phyloP scores from a whole-genome alignment of 2,797 vertebrate genomes.

The Dendrocincla fuliginosa region DNA sequence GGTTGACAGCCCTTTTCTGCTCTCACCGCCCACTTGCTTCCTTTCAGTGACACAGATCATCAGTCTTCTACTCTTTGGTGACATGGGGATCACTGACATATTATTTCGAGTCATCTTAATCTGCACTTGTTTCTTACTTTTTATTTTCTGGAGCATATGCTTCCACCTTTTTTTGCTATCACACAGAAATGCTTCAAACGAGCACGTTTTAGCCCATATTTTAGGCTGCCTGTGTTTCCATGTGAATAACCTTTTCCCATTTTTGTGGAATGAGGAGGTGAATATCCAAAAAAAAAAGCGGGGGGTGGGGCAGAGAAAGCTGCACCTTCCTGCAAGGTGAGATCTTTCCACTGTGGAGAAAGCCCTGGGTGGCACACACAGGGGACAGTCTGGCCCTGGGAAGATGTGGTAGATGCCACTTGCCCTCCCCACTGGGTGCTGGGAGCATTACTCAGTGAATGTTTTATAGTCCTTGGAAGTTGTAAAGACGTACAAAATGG shows the following conservation, averaged over 20 bases:
- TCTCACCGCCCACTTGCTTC: not conserved
- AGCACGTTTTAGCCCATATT: not conserved
- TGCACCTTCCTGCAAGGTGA: not conserved
- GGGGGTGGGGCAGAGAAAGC: not conserved
- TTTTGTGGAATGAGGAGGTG: not conserved
- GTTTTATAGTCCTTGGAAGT: not conserved
- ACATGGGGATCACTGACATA: not conserved
- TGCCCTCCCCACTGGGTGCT: not conserved
- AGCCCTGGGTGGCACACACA: not conserved
- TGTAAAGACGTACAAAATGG: not conserved
- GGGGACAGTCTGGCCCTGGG: not conserved
- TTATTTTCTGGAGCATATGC: not conserved
- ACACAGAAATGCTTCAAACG: not conserved
- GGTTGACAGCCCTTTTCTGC: conserved; percentile 23
- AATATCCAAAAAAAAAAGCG: not conserved
- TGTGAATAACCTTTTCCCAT: not conserved
- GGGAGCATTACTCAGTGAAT: not conserved
- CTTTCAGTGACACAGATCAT: conserved; percentile 3
- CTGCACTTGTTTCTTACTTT: not conserved
- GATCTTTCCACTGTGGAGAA: not conserved
- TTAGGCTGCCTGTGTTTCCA: not conserved
- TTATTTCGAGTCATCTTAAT: not conserved
- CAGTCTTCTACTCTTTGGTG: conserved; percentile 1
- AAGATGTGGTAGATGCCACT: not conserved
- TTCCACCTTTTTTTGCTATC: not conserved